A percentile compares a stretch with the other conserved stretches of the same genome.
Evolutionary conservation across 1,140 invertebrate genomes (phyloP).

Genomic region (Cryptotermes secundus): DNA sequence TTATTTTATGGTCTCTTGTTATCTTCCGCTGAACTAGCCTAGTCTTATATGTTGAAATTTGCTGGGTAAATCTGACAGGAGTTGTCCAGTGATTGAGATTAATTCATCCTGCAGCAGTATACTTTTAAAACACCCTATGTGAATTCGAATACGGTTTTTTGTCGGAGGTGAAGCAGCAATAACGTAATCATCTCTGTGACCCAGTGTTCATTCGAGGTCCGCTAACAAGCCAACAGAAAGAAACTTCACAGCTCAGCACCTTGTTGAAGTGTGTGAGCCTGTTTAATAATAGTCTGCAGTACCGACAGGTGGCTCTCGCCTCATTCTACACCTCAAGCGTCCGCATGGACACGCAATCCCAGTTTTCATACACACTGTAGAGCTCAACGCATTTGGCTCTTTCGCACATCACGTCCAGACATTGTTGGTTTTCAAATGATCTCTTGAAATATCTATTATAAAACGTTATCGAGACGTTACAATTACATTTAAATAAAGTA

Average conservation of each 20-base stretch:
- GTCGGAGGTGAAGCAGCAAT: neutral
- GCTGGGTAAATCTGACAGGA: too few species aligned
- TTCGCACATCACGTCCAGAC: neutral
- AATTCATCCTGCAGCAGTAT: too few species aligned
- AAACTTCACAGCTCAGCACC: neutral
- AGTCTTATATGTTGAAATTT: too few species aligned
- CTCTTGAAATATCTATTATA: neutral
- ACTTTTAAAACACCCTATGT: neutral
- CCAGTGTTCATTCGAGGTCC: neutral
- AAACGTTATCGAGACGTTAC: neutral
- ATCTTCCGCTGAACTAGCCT: too few species aligned
- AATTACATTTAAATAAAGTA: neutral
- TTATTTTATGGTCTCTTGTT: too few species aligned
- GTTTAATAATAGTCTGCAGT: neutral
- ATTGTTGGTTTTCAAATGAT: neutral
- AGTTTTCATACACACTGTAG: neutral
- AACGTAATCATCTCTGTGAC: neutral
- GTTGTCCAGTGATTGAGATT: too few species aligned
- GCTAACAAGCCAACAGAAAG: neutral
- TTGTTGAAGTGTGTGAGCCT: neutral
- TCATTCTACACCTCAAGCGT: neutral
- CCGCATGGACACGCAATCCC: neutral
- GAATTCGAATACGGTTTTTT: neutral
- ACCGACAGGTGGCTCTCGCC: neutral
- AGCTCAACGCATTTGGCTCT: neutral